A percentile compares a stretch with the other conserved stretches of the same genome.
Evolutionary conservation across 2,113 vertebrate species (phyloP).

Genomic region (Oreochromis tanganicae): DNA sequence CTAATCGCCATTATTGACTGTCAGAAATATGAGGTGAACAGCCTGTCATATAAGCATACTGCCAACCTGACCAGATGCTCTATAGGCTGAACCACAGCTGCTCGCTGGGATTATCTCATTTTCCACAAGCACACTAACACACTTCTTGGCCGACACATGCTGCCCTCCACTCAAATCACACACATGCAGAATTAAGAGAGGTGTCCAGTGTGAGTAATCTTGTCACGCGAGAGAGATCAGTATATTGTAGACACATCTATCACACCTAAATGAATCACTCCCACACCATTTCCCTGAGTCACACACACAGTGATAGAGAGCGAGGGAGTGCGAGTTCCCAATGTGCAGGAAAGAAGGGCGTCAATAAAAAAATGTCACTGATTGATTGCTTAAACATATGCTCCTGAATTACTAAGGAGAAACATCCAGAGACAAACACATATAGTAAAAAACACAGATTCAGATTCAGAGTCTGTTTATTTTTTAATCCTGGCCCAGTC

Average conservation of each 20-base stretch:
- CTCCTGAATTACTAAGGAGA: conserved; percentile 8
- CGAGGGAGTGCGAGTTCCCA: background rate
- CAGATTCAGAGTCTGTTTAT: conserved; percentile 30
- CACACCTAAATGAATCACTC: conserved; percentile 54
- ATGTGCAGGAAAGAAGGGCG: background rate
- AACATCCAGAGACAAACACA: conserved; percentile 12
- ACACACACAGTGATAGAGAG: conserved; percentile 24
- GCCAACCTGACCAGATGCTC: conserved; percentile 53
- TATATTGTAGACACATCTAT: conserved; percentile 55
- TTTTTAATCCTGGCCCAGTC: conserved; percentile 35
- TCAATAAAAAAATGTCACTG: conserved; percentile 28
- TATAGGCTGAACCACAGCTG: conserved; percentile 58
- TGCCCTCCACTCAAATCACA: conserved; percentile 20
- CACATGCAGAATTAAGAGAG: conserved; percentile 28
- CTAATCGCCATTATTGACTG: conserved; percentile 52
- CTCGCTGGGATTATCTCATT: conserved; percentile 47
- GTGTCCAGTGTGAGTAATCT: conserved; percentile 54
- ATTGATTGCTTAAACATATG: conserved; percentile 39
- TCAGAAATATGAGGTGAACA: conserved; percentile 42
- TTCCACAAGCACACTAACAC: background rate
- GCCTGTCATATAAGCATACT: conserved; percentile 36
- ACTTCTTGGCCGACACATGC: conserved; percentile 4
- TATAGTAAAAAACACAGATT: background rate
- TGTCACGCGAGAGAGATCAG: conserved; percentile 30
- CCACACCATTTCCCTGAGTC: conserved; percentile 58